Conservation (phyloP, 2,888 invertebrate genomes). For the Malachius bipustulatus region DNA sequence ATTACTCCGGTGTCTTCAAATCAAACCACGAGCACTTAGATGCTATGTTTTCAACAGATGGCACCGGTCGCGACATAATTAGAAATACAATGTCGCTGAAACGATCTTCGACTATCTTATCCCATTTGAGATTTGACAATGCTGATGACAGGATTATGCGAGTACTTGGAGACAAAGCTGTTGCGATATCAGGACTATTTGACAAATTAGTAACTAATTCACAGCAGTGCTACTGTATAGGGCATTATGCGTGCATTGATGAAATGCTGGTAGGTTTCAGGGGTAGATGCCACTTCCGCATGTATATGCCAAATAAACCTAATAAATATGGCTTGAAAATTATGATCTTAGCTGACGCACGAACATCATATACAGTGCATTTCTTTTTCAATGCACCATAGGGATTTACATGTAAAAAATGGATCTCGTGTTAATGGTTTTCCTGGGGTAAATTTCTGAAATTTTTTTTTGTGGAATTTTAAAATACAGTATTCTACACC, state of each 20-base stretch:
- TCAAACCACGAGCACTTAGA: slow-evolving; percentile 10
- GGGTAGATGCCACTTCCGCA: slow-evolving; percentile 12
- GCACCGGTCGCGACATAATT: slow-evolving; percentile 12
- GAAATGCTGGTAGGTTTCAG: slow-evolving; percentile 21
- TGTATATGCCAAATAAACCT: too few species aligned
- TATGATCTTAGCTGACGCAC: slow-evolving; percentile 4
- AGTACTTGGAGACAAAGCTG: slow-evolving; percentile 14
- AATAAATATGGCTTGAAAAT: slow-evolving; percentile 9
- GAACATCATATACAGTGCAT: too few species aligned
- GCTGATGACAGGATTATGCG: slow-evolving; percentile 14
- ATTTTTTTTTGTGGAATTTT: too few species aligned
- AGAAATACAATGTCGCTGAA: slow-evolving; percentile 5
- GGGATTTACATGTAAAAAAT: too few species aligned
- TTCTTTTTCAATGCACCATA: too few species aligned
- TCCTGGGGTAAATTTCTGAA: too few species aligned
- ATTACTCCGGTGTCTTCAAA: slow-evolving; percentile 8
- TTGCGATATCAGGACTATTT: slow-evolving; percentile 19
- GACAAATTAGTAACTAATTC: slow-evolving; percentile 19
- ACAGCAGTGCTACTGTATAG: slow-evolving; percentile 16
- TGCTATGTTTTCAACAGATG: slow-evolving; percentile 9
- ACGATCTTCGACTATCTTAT: slow-evolving; percentile 11
- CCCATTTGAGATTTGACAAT: slow-evolving; percentile 17
- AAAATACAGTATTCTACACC: too few species aligned
- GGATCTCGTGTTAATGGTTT: too few species aligned
- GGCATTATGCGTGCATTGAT: slow-evolving; percentile 21